Evolutionary conservation across 2,113 vertebrate genomes (phyloP).

Genomic region (Glareola pratincola): DNA sequence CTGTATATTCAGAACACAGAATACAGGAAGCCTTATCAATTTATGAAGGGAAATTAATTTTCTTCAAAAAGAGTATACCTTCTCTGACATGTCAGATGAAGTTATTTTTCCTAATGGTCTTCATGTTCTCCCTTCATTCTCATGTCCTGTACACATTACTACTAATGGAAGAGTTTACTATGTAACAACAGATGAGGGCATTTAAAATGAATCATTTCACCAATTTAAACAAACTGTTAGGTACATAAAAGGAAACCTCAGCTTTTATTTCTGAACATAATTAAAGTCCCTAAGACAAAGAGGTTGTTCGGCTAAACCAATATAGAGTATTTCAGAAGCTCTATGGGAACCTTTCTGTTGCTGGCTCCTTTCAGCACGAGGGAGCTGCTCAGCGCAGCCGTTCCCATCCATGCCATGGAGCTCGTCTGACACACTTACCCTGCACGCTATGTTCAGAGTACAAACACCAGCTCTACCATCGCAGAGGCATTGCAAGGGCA

Average conservation of each 20-base stretch:
- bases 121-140: neutral
- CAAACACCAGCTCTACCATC: neutral
- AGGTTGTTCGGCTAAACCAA: neutral
- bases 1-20: neutral
- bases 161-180: neutral
- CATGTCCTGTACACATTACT: neutral
- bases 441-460: neutral
- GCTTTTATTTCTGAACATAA: neutral
- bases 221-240: neutral
- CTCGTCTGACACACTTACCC: neutral
- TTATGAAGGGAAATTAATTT: neutral
- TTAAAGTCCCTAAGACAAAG: neutral
- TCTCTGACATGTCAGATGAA: neutral
- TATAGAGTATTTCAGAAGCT: neutral
- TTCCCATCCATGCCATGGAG: fast-evolving
- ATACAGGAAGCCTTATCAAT: neutral
- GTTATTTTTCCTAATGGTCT: neutral
- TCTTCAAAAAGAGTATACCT: neutral
- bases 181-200: neutral
- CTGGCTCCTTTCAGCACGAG: neutral
- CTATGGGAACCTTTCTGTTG: neutral
- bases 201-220: neutral
- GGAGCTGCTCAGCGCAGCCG: fast-evolving
- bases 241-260: neutral
- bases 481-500: neutral